These are phyloP conservation scores for Nudaria mundana DNA, from an alignment of 2,888 invertebrate species.

Conservation along the genomic window DNA sequence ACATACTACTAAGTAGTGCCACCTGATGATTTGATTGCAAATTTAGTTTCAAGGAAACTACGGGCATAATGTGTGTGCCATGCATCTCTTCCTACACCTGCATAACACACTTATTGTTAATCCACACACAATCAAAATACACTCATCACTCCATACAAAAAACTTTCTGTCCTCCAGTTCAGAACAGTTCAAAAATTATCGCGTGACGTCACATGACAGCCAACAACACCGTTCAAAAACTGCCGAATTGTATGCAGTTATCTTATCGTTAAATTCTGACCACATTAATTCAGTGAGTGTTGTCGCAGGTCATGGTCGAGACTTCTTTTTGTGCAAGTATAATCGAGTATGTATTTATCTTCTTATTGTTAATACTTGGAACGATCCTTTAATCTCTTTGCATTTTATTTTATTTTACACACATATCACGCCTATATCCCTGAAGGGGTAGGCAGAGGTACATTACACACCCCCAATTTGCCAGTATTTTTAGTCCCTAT, in stretches of 20 bases:
- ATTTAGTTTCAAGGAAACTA: no score
- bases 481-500: no score
- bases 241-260: constrained; percentile 32
- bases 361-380: constrained; percentile 1
- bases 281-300: constrained; percentile 47
- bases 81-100: no score
- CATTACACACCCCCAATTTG: no score
- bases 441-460: no score
- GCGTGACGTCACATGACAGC: constrained; percentile 12
- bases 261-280: constrained; percentile 64
- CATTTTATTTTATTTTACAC: constrained; percentile 21
- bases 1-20: no score
- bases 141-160: constrained; percentile 1
- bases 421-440: no score
- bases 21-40: no score
- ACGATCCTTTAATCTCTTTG: constrained; percentile 21
- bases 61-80: no score
- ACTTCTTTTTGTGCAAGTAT: constrained; percentile 34
- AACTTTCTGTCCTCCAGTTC: constrained; percentile 3
- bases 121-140: neutral
- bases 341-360: no score
- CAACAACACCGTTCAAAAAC: constrained; percentile 9
- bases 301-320: constrained; percentile 66
- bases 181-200: constrained; percentile 9
- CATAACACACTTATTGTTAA: neutral